Percentiles rank a stretch among this genome's conserved stretches.
These are phyloP conservation scores for Trichonephila clavata DNA, from an alignment of 1,140 invertebrate genomes.

Conservation along the genomic window DNA sequence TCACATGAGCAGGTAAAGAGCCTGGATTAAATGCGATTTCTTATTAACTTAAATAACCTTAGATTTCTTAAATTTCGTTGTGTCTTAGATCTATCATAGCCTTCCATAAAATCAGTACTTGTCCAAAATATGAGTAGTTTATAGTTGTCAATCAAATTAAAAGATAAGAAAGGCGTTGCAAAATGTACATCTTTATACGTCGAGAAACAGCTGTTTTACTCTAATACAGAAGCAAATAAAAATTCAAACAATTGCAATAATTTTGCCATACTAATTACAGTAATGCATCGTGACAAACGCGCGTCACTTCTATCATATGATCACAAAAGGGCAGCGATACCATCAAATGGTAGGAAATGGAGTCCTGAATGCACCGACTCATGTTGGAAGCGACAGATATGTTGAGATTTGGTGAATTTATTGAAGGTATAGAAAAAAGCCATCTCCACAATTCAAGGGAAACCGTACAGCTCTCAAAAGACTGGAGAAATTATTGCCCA, in stretches of 20 bases:
- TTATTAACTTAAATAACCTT: too few relatives aligned
- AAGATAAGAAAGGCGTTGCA: conserved; percentile 12
- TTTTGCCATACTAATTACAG: conserved; percentile 44
- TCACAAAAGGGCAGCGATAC: conserved; percentile 48
- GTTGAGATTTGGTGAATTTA: conserved; percentile 65
- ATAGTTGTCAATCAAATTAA: background rate
- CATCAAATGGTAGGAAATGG: conserved; percentile 69
- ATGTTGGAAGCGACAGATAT: conserved; percentile 73
- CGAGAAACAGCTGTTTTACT: background rate
- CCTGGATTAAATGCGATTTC: too few relatives aligned
- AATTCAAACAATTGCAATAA: conserved; percentile 20
- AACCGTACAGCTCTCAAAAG: conserved; percentile 61
- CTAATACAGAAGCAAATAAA: background rate
- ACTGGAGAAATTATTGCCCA: conserved; percentile 68
- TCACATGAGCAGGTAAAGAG: too few relatives aligned
- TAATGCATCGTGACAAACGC: conserved; percentile 40
- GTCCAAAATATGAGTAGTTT: background rate
- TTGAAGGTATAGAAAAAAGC: conserved; percentile 64
- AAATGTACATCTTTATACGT: background rate
- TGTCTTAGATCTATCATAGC: too few relatives aligned
- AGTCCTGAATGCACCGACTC: conserved; percentile 60
- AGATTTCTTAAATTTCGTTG: too few relatives aligned
- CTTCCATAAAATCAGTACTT: too few relatives aligned
- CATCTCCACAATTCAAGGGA: conserved; percentile 61
- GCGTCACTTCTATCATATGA: conserved; percentile 5